Conservation (phyloP, 2,797 vertebrate species). For the Poeciliopsis paucimaculata region DNA sequence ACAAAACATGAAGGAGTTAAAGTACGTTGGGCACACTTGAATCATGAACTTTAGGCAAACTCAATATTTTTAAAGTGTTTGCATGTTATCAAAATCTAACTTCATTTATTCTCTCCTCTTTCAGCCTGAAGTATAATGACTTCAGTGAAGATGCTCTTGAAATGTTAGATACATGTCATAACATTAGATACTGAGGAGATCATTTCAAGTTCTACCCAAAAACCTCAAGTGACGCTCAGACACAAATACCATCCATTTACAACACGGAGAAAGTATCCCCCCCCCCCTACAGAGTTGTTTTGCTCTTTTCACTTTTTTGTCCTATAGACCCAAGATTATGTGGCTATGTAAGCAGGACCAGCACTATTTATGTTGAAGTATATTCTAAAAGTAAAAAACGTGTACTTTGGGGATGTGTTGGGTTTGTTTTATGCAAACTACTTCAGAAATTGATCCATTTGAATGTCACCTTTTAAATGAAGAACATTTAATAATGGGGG, state of each 20-base stretch:
- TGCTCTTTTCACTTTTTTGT: neutral
- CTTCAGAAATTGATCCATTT: neutral
- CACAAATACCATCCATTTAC: neutral
- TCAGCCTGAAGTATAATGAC: slow-evolving; percentile 78
- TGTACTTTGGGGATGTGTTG: neutral
- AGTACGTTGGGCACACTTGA: slow-evolving; percentile 49
- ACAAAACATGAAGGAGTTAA: slow-evolving; percentile 64
- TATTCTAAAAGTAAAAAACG: neutral
- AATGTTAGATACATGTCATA: slow-evolving; percentile 60
- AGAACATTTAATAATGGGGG: neutral
- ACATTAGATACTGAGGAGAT: slow-evolving; percentile 64
- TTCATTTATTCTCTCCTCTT: slow-evolving; percentile 33
- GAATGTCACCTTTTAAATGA: neutral
- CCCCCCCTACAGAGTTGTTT: neutral
- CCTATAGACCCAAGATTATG: neutral
- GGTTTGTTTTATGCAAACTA: neutral
- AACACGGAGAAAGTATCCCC: neutral
- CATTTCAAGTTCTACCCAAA: neutral
- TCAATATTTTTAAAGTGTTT: neutral
- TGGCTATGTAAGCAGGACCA: neutral
- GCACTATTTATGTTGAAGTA: neutral
- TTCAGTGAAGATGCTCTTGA: slow-evolving; percentile 72
- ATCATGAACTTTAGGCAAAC: neutral
- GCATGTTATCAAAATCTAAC: neutral
- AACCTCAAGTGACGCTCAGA: neutral